A percentile compares a stretch with the other conserved stretches of the same genome.
These are phyloP conservation scores for Brenthis ino DNA, from an alignment of 2,888 invertebrate genomes.

Conservation along the genomic window DNA sequence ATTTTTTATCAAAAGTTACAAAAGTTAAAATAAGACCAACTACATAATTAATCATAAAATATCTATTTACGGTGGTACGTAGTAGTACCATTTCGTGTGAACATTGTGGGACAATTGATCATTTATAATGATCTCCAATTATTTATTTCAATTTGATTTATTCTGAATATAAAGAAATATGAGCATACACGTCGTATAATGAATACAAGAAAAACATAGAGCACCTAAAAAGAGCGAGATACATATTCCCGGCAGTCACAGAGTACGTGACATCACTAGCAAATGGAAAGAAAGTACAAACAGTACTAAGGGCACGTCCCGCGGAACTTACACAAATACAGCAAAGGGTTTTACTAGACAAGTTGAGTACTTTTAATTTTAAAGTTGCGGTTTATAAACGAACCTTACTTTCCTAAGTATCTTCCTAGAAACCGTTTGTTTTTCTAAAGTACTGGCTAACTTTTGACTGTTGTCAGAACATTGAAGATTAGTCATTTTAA, in stretches of 20 bases:
- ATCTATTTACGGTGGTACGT: no score
- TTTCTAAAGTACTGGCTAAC: no score
- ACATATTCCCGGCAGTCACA: conserved; percentile 25
- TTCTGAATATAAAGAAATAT: conserved; percentile 14
- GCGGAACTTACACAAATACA: conserved; percentile 25
- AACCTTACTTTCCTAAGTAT: no score
- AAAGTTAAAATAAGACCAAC: no score
- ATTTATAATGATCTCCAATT: neutral
- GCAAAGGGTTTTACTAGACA: conserved; percentile 21
- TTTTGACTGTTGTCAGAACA: no score
- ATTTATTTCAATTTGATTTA: conserved; percentile 17
- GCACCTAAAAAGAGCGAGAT: conserved; percentile 12
- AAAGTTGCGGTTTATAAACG: neutral
- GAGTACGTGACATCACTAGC: conserved; percentile 23
- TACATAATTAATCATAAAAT: no score
- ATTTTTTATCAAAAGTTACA: no score
- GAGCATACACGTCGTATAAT: conserved; percentile 19
- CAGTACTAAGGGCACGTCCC: conserved; percentile 23
- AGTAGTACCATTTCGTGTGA: no score
- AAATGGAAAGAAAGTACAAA: conserved; percentile 14
- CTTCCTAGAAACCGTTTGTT: neutral
- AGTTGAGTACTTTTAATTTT: conserved; percentile 16
- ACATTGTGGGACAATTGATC: no score
- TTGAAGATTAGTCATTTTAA: no score
- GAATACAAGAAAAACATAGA: conserved; percentile 19